Percentiles rank a stretch among this genome's conserved stretches.
Conservation (phyloP, 2,888 invertebrate genomes). For the Luperina nickerlii region DNA sequence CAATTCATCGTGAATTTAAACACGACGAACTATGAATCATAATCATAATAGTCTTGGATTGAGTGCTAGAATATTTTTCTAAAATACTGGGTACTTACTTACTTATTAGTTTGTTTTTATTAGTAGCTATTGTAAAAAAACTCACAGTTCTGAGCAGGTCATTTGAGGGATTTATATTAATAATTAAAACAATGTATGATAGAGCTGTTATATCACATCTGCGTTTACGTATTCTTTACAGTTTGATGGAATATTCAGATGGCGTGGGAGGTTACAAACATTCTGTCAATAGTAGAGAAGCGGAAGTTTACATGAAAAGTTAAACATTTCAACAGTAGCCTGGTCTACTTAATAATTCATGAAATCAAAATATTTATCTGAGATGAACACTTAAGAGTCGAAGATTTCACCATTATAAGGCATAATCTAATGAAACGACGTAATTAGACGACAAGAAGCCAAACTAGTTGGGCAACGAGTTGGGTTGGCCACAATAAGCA, state of each 20-base stretch:
- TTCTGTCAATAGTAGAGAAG: neutral
- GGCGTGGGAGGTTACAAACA: slow-evolving; percentile 8
- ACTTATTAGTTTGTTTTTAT: neutral
- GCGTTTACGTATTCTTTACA: slow-evolving; percentile 11
- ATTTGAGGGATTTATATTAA: slow-evolving; percentile 10
- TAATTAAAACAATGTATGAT: neutral
- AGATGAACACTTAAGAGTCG: slow-evolving; percentile 44
- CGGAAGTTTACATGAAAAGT: slow-evolving; percentile 4
- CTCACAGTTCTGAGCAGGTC: neutral
- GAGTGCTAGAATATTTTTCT: neutral
- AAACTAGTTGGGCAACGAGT: slow-evolving; percentile 87
- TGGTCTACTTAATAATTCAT: neutral
- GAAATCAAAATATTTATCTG: slow-evolving; percentile 10
- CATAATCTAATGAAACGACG: slow-evolving; percentile 82
- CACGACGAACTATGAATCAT: slow-evolving; percentile 30
- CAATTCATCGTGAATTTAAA: slow-evolving; percentile 14
- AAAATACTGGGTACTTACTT: neutral
- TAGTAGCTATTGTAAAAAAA: neutral
- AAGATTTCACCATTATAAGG: slow-evolving; percentile 76
- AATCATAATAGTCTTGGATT: slow-evolving; percentile 12
- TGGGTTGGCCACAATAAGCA: slow-evolving; percentile 87
- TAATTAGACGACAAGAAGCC: slow-evolving; percentile 88
- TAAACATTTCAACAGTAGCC: neutral
- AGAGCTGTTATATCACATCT: slow-evolving; percentile 13
- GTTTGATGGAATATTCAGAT: slow-evolving; percentile 18